phyloP scores from a whole-genome alignment of 2,888 invertebrate species.

The Mycogona germanica region DNA sequence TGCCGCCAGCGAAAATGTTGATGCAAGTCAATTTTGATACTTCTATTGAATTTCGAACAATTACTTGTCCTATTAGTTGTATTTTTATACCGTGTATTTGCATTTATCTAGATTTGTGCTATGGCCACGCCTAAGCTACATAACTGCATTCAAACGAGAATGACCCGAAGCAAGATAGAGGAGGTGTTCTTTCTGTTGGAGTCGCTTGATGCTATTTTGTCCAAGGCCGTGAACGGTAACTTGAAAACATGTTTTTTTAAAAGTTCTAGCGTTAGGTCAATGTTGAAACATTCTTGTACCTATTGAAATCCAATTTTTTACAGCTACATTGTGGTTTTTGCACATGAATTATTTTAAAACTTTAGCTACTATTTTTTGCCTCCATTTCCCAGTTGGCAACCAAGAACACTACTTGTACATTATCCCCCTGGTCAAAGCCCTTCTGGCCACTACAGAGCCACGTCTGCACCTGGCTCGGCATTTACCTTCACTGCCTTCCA shows the following conservation, averaged over 20 bases:
- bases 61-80: background rate
- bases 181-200: conserved; percentile 29
- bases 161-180: conserved; percentile 6
- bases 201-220: conserved; percentile 13
- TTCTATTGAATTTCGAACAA: background rate
- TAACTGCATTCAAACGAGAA: conserved; percentile 44
- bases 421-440: conserved; percentile 47
- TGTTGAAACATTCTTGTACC: background rate
- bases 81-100: background rate
- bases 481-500: conserved; percentile 41
- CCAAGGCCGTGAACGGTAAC: conserved; percentile 12
- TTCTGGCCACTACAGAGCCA: conserved; percentile 42
- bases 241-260: background rate
- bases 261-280: background rate
- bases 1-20: conserved; percentile 29
- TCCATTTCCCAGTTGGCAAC: conserved; percentile 24
- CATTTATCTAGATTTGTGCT: conserved; percentile 41
- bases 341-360: background rate
- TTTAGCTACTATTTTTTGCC: background rate
- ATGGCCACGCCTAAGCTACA: conserved; percentile 48
- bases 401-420: conserved; percentile 47
- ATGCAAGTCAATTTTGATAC: conserved; percentile 27
- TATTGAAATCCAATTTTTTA: no score
- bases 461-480: conserved; percentile 29
- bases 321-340: no score